Base-by-base conservation (phyloP, 92 coral and sea anemone genomes). In the Diadumene lineata region DNA sequence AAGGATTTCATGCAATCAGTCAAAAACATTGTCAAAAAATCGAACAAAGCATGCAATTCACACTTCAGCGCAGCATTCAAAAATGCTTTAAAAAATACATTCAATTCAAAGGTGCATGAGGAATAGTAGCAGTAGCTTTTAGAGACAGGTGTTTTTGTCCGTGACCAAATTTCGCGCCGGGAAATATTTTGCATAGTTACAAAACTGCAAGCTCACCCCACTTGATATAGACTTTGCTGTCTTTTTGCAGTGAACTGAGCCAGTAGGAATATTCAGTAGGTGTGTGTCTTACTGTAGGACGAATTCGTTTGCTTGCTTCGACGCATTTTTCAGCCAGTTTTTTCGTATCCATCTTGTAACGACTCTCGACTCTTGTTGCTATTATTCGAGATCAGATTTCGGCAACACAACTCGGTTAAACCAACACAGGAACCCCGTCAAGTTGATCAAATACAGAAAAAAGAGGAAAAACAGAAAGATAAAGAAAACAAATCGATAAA, bases 211-310 rank as follows among this genome's bases (percentile, higher is more conserved):
- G 24, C 92, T 70, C 71, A 93, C 98, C 98, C 80, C 93, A 78
- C 63, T 93, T 93, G 56, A 93, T 65, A 43, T 85, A 88, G 27
- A 90, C 98, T 33, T 68, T 72, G 10, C 84, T 53, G 24, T 53
- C 81, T 29, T 81, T 72, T 17, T 85, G 79, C 2, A 9, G 43
- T 11, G 81, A 83, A 51, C 98, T 93, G 17, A 93, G 81, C 98
- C 98, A 93, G 55, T 79, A 63, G 0, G 97, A 93, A 61, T 26
- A 67, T 31, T 91, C 93, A 31, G 88, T 33, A 1, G 97, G 88
- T 21, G 98, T 93, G 33, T 84, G 87, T 31, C 91, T 87, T 0
- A 90, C 64, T 34, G 68, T 68, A 11, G 85, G 79, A 56, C 77
- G 58, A 11, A 92, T 85, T 66, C 91, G 21, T 34, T 72, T 56